phyloP scores from a whole-genome alignment of 2,888 invertebrate genomes.

The Ormyrus labotus region DNA sequence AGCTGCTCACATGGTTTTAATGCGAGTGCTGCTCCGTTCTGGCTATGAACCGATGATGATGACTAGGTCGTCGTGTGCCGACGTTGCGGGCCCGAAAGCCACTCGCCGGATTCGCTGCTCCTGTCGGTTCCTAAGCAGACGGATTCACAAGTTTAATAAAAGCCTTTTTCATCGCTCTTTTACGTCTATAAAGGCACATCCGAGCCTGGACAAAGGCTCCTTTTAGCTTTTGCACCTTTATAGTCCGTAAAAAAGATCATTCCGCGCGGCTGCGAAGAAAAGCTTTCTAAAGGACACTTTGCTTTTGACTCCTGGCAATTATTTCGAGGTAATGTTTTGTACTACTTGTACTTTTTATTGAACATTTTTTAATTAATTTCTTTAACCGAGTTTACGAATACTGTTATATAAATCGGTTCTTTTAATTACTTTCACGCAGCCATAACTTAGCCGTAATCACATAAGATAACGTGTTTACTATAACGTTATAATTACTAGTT shows the following conservation, averaged over 20 bases:
- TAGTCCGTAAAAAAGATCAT: not conserved
- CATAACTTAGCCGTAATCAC: no score
- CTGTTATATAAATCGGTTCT: no score
- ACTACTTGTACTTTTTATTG: no score
- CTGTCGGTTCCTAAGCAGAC: slow-evolving; percentile 40
- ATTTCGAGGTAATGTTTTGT: not conserved
- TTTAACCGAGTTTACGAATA: no score
- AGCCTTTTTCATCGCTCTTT: slow-evolving; percentile 1
- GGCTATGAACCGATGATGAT: slow-evolving; percentile 13
- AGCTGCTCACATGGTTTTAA: slow-evolving; percentile 37
- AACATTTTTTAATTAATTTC: no score
- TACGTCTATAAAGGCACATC: no score
- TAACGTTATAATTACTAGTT: not conserved
- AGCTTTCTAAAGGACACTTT: slow-evolving; percentile 27
- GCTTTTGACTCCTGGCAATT: not conserved
- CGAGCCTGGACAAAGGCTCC: not conserved
- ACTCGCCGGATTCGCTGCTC: slow-evolving; percentile 31
- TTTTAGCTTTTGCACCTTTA: not conserved
- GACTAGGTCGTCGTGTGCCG: slow-evolving; percentile 20
- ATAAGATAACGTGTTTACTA: no score
- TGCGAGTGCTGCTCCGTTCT: not conserved
- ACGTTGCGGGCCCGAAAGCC: slow-evolving; percentile 18
- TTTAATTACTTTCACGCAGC: no score
- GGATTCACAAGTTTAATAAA: slow-evolving; percentile 12
- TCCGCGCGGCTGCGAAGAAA: slow-evolving; percentile 18